A percentile compares a stretch with the other conserved stretches of the same genome.
These are phyloP conservation scores for Teleogryllus oceanicus DNA, from an alignment of 2,888 invertebrate genomes.

Conservation along the genomic window DNA sequence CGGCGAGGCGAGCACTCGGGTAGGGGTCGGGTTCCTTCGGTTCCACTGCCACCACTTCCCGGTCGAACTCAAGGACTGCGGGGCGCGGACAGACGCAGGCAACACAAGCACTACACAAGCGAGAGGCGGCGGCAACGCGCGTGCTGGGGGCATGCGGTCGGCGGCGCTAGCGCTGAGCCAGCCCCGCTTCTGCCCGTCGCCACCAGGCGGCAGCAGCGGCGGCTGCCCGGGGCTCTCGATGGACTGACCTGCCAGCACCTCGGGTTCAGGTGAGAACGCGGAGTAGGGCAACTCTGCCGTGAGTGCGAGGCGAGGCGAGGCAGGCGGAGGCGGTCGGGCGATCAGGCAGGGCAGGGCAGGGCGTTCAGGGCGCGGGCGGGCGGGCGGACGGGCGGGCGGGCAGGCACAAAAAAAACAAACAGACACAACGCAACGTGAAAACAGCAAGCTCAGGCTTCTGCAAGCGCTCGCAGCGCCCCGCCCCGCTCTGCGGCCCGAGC, in stretches of 20 bases:
- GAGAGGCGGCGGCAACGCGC: conserved; percentile 25
- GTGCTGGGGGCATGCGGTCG: conserved; percentile 23
- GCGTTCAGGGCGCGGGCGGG: neutral
- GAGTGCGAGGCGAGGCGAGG: conserved; percentile 31
- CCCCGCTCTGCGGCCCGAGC: no score
- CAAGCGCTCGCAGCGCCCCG: neutral
- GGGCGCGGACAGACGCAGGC: conserved; percentile 32
- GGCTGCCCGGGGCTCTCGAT: neutral
- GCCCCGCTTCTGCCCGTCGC: no score
- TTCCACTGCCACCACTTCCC: no score
- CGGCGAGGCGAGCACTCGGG: no score
- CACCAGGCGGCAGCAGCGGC: neutral
- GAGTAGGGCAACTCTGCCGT: conserved; percentile 39
- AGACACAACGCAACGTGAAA: conserved; percentile 31
- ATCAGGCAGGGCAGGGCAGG: neutral
- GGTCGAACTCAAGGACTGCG: neutral
- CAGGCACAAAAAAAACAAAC: conserved; percentile 35
- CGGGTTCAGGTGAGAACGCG: conserved; percentile 39
- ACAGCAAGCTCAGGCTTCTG: neutral
- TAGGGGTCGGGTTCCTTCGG: no score
- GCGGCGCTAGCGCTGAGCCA: neutral
- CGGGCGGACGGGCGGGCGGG: conserved; percentile 4
- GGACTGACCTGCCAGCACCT: conserved; percentile 39
- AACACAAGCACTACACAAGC: neutral
- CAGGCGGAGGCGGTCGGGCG: neutral